Conservation (phyloP, 2,888 invertebrate genomes). For the Conus canariensis region DNA sequence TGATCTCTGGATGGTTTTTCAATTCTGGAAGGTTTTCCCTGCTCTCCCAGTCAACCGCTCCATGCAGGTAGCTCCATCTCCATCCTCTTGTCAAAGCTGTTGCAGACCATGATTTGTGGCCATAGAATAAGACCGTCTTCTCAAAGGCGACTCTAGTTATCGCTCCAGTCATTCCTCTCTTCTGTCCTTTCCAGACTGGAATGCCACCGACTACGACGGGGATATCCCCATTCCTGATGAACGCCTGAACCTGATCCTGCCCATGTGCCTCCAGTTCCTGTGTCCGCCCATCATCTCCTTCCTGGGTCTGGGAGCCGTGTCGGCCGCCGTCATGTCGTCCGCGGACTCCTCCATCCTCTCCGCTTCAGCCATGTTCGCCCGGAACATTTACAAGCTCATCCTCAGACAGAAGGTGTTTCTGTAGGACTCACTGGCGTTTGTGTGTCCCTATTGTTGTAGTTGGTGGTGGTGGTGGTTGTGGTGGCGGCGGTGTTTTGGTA, state of each 20-base stretch:
- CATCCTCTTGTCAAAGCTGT: no score
- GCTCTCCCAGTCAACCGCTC: no score
- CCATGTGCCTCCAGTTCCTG: slow-evolving; percentile 96
- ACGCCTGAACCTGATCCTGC: slow-evolving; percentile 95
- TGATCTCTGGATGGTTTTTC: no score
- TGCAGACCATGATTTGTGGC: no score
- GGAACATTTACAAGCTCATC: slow-evolving; percentile 98
- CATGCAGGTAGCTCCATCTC: no score
- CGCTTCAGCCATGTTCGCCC: slow-evolving; percentile 99
- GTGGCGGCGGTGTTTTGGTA: background rate
- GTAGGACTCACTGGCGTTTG: background rate
- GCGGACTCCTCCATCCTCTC: slow-evolving; percentile 99
- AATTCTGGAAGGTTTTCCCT: no score
- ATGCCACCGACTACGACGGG: slow-evolving; percentile 89
- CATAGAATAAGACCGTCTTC: no score
- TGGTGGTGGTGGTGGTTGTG: background rate
- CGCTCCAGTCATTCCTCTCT: background rate
- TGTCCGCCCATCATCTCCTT: slow-evolving; percentile 98
- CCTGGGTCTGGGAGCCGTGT: slow-evolving; percentile 98
- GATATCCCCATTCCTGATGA: slow-evolving; percentile 76
- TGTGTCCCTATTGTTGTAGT: background rate
- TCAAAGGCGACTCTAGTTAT: no score
- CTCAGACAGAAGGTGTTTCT: slow-evolving; percentile 89
- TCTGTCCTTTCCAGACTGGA: slow-evolving; percentile 88
- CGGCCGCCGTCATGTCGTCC: slow-evolving; percentile 99